Evolutionary conservation across 2,113 vertebrate species (phyloP), one percentile per base, ranked within the genome.

Genomic region (Pterocles burchelli): DNA sequence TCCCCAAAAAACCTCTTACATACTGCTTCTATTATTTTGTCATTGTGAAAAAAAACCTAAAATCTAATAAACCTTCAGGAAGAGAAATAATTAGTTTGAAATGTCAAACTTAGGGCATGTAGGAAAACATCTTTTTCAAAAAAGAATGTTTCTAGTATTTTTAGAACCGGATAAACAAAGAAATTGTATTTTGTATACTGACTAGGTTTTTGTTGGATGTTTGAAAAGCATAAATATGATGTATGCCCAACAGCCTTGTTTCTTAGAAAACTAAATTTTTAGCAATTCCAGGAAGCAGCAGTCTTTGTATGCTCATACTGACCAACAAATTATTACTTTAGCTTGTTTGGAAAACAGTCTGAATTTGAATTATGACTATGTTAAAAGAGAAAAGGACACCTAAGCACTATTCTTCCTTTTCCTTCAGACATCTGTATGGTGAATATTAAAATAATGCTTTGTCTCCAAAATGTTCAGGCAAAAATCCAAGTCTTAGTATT

Each of bases 381-480:
- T 36, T 52, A 26, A 72, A 80, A 74, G 78, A 58, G 72, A 77
- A 90, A 57, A 88, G 72, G 72, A 90, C 85, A 93, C 93, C 93
- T 96, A 92, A 86, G 92, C 72, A 78, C 33, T n/a, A 26, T 31
- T 33, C 38, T 55, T 15, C 83, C 63, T 58, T 46, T 79, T 21
- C 52, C 72, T 58, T 68, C 61, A 84, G 68, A 83, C 85, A 46
- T 84, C 61, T 91, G 48, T 15, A 58, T 41, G 72, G 59, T 25
- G 72, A 93, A 74, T 61, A 75, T 90, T 71, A 68, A 93, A 93
- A n/a, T 81, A 54, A 51, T 70, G 48, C 78, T 93, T 91, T 88
- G 83, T 96, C 90, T 90, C 89, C 73, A 77, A 5, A 87, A 71
- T 65, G 41, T 13, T 74, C 65, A 89, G 91, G 92, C 85, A 91